Evolutionary conservation across 2,797 vertebrate species (phyloP).

Genomic region (Enoplosus armatus): DNA sequence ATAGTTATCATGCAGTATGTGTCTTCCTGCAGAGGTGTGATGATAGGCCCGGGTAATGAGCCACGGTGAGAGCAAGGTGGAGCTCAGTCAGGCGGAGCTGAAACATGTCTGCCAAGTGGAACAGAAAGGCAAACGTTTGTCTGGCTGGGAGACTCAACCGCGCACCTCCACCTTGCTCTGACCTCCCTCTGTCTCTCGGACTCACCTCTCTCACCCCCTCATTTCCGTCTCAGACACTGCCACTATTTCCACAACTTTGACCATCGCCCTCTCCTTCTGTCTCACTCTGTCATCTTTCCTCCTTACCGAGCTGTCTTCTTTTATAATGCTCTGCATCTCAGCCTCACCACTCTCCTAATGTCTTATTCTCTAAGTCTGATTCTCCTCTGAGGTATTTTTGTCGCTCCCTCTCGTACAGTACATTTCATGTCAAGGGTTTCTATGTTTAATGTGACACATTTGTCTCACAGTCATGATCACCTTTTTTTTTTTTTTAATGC

Average conservation of each 20-base stretch:
- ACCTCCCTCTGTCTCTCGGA: conserved; percentile 22
- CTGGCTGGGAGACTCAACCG: conserved; percentile 51
- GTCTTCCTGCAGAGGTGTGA: conserved; percentile 66
- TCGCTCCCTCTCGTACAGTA: neutral
- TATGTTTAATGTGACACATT: conserved; percentile 38
- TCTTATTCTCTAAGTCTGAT: conserved; percentile 36
- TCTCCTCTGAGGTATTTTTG: conserved; percentile 37
- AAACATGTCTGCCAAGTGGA: conserved; percentile 72
- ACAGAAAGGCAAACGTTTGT: conserved; percentile 71
- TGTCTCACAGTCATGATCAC: conserved; percentile 11
- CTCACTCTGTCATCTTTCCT: conserved; percentile 50
- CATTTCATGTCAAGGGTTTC: conserved; percentile 18
- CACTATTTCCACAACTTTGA: conserved; percentile 54
- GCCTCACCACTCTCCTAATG: conserved; percentile 28
- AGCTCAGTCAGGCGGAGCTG: conserved; percentile 72
- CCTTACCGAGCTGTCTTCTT: conserved; percentile 41
- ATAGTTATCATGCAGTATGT: conserved; percentile 60
- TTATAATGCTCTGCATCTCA: conserved; percentile 24
- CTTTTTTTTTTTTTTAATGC: neutral
- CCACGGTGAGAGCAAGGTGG: conserved; percentile 72
- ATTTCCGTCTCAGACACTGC: conserved; percentile 36
- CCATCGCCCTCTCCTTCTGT: conserved; percentile 24
- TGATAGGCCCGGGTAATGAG: conserved; percentile 78
- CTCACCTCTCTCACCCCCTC: conserved; percentile 39
- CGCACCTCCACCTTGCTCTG: conserved; percentile 39